These are phyloP conservation scores for Lathronympha strigana DNA, from an alignment of 2,888 invertebrate species.

Conservation along the genomic window DNA sequence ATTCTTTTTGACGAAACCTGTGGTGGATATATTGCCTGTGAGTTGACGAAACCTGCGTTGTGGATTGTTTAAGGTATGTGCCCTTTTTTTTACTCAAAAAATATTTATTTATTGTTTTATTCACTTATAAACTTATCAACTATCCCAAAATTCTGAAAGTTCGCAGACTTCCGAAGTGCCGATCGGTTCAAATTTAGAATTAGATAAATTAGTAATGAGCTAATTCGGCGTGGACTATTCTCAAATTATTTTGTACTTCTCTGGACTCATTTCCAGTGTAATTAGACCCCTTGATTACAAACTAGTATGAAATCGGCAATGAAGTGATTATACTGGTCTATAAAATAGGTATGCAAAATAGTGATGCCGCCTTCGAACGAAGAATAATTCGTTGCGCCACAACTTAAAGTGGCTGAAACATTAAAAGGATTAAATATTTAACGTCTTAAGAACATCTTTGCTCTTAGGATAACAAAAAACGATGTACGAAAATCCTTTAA, in stretches of 20 bases:
- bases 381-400: not conserved
- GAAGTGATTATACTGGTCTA: not conserved
- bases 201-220: slow-evolving; percentile 1
- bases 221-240: not conserved
- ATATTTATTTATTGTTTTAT: too few species aligned
- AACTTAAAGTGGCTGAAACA: not conserved
- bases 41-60: too few species aligned
- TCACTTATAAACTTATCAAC: slow-evolving; percentile 14
- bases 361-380: too few species aligned
- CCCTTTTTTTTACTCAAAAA: too few species aligned
- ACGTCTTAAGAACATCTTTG: not conserved
- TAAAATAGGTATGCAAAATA: too few species aligned
- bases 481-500: too few species aligned
- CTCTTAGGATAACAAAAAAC: too few species aligned
- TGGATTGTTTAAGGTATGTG: too few species aligned
- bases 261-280: not conserved
- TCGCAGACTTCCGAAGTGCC: not conserved
- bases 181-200: not conserved
- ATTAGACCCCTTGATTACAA: not conserved
- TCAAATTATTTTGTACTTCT: not conserved
- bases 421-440: not conserved
- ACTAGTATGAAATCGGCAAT: not conserved
- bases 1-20: too few species aligned
- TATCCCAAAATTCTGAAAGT: not conserved
- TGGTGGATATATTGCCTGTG: too few species aligned